phyloP scores from a whole-genome alignment of 2,113 vertebrate genomes.

The Callaeas wilsoni region DNA sequence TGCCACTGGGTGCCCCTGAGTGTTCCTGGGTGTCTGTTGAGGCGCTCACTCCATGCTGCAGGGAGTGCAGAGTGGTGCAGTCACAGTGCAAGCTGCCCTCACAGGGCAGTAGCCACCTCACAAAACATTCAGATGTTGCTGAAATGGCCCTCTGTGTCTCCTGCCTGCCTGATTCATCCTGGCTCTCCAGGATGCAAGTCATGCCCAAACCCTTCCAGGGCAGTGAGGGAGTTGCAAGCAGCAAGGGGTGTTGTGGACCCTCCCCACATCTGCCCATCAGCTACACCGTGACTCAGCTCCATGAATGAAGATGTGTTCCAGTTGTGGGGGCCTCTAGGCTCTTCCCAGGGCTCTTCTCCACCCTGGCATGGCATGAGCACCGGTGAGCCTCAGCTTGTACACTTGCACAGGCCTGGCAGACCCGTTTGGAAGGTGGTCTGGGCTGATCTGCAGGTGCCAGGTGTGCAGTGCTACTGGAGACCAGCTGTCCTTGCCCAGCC shows the following conservation, averaged over 20 bases:
- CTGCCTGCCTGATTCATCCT: background rate
- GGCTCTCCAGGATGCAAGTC: background rate
- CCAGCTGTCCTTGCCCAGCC: background rate
- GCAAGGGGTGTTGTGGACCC: accelerated
- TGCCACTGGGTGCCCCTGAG: background rate
- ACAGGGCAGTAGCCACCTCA: accelerated
- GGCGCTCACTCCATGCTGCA: accelerated
- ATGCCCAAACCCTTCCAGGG: background rate
- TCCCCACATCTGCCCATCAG: background rate
- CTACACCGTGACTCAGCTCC: accelerated
- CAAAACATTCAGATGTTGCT: background rate
- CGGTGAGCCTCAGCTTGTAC: accelerated
- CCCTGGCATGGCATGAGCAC: background rate
- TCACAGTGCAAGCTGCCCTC: background rate
- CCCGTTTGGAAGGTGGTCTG: background rate
- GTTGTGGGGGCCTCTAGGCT: background rate
- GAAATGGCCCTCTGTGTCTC: accelerated
- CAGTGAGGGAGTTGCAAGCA: accelerated
- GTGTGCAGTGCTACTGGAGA: background rate
- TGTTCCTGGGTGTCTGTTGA: accelerated
- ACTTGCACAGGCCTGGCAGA: background rate
- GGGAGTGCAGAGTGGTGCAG: background rate
- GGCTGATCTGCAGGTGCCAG: background rate
- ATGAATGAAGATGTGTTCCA: background rate
- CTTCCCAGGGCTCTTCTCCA: background rate